Conservation (phyloP, 2,113 vertebrate genomes). For the Austrofundulus limnaeus region DNA sequence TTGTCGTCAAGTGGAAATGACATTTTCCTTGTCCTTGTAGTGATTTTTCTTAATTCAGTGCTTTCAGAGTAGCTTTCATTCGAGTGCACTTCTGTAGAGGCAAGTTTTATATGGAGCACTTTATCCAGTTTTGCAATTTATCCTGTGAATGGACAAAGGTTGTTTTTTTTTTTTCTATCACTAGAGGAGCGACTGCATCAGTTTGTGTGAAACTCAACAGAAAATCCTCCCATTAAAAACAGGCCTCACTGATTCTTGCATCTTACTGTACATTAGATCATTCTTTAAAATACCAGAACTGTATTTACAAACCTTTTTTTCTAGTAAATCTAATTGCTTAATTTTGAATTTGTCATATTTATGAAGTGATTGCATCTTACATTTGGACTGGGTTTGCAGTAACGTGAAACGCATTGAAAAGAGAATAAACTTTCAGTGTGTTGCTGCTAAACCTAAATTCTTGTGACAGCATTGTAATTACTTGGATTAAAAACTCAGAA, state of each 20-base stretch:
- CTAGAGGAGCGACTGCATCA: constrained; percentile 19
- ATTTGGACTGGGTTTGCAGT: constrained; percentile 15
- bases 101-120: neutral
- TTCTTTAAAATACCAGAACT: neutral
- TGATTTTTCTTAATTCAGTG: constrained; percentile 3
- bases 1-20: neutral
- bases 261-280: neutral
- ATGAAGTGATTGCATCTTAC: neutral
- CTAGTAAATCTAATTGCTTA: too few species aligned
- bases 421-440: neutral
- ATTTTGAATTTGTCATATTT: constrained; percentile 16
- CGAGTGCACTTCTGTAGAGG: constrained; percentile 13
- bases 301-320: constrained; percentile 13
- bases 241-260: constrained; percentile 3
- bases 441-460: too few species aligned
- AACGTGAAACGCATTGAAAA: constrained; percentile 14
- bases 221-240: neutral
- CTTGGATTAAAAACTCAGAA: constrained; percentile 27
- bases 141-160: neutral
- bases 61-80: constrained; percentile 9
- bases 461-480: too few species aligned
- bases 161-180: constrained; percentile 13
- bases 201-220: neutral
- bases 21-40: constrained; percentile 2
- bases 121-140: constrained; percentile 3